phyloP scores from a whole-genome alignment of 2,888 invertebrate genomes.

The Notodonta dromedarius region DNA sequence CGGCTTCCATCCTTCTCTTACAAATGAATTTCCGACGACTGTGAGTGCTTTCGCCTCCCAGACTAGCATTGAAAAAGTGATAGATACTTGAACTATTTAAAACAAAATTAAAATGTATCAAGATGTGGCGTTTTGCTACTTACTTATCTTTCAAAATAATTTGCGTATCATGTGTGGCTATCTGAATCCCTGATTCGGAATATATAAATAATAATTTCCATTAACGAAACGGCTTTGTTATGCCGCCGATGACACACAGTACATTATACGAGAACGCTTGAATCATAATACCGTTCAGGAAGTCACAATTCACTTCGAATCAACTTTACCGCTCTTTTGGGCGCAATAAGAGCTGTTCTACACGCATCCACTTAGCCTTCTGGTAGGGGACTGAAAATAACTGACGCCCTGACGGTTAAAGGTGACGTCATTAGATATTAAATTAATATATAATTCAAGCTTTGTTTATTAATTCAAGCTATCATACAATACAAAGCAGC shows the following conservation, averaged over 20 bases:
- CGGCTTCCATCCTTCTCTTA: no score
- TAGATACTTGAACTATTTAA: no score
- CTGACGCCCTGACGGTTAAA: neutral
- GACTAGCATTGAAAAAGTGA: no score
- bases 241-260: slow-evolving; percentile 10
- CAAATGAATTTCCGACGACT: no score
- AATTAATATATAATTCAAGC: no score
- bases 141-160: neutral
- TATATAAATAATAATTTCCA: slow-evolving; percentile 12
- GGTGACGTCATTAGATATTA: neutral
- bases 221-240: slow-evolving; percentile 28
- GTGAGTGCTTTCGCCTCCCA: no score
- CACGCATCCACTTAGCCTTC: slow-evolving; percentile 19
- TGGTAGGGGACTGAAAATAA: neutral
- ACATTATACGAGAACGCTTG: slow-evolving; percentile 19
- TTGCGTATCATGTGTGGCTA: neutral
- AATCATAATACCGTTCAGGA: slow-evolving; percentile 28
- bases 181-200: neutral
- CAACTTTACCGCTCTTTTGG: slow-evolving; percentile 34
- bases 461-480: no score
- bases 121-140: no score
- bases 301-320: slow-evolving; percentile 40
- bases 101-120: no score
- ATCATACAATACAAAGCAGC: no score
- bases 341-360: slow-evolving; percentile 30